A percentile compares a stretch with the other conserved stretches of the same genome.
These are phyloP conservation scores for Hylaea fasciaria DNA, from an alignment of 2,888 invertebrate species.

Conservation along the genomic window DNA sequence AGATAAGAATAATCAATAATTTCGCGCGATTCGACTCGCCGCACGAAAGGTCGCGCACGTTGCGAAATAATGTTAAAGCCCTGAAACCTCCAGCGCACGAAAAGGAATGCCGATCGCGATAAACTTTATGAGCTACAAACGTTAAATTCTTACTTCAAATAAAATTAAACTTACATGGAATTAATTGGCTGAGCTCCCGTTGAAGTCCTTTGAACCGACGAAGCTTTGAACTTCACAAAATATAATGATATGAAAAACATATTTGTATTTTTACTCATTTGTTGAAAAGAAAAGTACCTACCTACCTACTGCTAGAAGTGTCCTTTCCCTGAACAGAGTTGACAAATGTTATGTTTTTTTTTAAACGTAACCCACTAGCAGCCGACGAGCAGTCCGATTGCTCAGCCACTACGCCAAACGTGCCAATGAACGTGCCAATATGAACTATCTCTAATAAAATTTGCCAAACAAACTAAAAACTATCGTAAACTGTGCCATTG, in stretches of 20 bases:
- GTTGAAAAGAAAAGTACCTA: too few species aligned
- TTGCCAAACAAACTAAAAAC: too few species aligned
- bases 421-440: too few species aligned
- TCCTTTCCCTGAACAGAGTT: too few species aligned
- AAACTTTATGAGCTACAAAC: conserved; percentile 34
- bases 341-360: too few species aligned
- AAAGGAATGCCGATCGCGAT: conserved; percentile 52
- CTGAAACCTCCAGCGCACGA: conserved; percentile 53
- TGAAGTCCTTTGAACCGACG: conserved; percentile 29
- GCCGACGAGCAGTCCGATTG: too few species aligned
- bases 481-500: too few species aligned
- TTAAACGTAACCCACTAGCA: too few species aligned
- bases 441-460: too few species aligned
- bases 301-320: too few species aligned
- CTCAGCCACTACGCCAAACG: too few species aligned
- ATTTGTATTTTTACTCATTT: background rate
- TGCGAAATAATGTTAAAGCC: conserved; percentile 71
- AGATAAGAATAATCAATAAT: conserved; percentile 73
- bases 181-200: conserved; percentile 28
- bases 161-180: conserved; percentile 26
- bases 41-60: conserved; percentile 79
- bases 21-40: conserved; percentile 77
- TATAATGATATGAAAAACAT: background rate
- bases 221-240: background rate
- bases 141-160: conserved; percentile 33